Evolutionary conservation across 1,140 invertebrate genomes (phyloP).

Genomic region (Gryon sp.): DNA sequence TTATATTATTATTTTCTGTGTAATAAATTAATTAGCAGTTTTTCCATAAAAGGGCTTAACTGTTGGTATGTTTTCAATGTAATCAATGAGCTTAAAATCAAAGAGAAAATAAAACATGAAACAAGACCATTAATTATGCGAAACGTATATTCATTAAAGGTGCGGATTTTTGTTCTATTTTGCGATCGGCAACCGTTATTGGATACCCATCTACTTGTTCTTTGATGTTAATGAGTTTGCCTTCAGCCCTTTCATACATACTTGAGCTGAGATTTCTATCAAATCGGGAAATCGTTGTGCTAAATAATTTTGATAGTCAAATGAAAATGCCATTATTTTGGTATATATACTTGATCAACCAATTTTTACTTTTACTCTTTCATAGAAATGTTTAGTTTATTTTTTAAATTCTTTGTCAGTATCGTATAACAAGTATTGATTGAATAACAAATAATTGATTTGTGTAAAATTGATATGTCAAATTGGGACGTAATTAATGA

Average conservation of each 20-base stretch:
- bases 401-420: no score
- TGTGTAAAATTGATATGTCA: slow-evolving; percentile 5
- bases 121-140: slow-evolving; percentile 1
- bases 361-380: no score
- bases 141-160: slow-evolving; percentile 17
- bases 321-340: slow-evolving; percentile 17
- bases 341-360: no score
- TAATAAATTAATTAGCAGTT: no score
- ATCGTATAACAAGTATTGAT: no score
- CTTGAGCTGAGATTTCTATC: slow-evolving; percentile 14
- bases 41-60: no score
- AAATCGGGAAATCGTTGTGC: slow-evolving; percentile 9
- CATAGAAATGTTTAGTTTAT: no score
- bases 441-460: no score
- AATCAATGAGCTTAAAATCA: no score
- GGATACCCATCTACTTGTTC: slow-evolving; percentile 30
- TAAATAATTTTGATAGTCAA: background rate
- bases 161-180: slow-evolving; percentile 8
- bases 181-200: slow-evolving; percentile 12
- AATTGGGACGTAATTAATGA: slow-evolving; percentile 23
- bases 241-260: slow-evolving; percentile 19
- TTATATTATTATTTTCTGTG: no score
- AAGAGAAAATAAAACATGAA: background rate
- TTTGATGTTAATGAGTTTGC: slow-evolving; percentile 25
- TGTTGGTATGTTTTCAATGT: no score